Conservation (phyloP, 1,140 invertebrate genomes). For the Drosophila ficusphila region DNA sequence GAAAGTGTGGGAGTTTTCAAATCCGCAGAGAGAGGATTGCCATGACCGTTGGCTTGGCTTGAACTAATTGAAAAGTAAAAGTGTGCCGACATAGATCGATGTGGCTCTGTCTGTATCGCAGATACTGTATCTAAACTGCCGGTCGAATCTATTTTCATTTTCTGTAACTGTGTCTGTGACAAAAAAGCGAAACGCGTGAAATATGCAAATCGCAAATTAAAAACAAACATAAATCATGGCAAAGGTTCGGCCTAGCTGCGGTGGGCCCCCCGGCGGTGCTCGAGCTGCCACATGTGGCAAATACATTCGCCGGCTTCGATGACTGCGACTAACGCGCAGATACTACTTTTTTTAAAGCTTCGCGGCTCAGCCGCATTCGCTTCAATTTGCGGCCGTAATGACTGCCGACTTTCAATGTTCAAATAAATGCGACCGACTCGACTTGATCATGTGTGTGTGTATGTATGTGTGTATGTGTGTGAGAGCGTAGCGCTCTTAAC, state of each 20-base stretch:
- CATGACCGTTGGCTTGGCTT: conserved; percentile 42
- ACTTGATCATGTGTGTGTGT: conserved; percentile 10
- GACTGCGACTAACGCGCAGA: conserved; percentile 61
- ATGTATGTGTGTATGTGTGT: no score
- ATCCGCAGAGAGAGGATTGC: conserved; percentile 22
- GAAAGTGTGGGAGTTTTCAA: conserved; percentile 17
- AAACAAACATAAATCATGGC: conserved; percentile 74
- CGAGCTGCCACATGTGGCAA: conserved; percentile 71
- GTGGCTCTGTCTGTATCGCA: conserved; percentile 31
- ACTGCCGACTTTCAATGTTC: conserved; percentile 80
- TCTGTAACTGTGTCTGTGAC: conserved; percentile 53
- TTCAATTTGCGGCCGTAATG: conserved; percentile 75
- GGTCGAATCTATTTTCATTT: conserved; percentile 27
- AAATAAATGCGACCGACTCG: conserved; percentile 75
- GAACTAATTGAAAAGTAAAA: conserved; percentile 77
- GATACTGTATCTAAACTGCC: conserved; percentile 40
- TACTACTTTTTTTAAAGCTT: conserved; percentile 27
- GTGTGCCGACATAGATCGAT: conserved; percentile 75
- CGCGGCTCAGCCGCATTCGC: conserved; percentile 57
- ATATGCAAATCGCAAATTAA: conserved; percentile 78
- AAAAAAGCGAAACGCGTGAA: conserved; percentile 76
- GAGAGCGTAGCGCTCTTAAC: conserved; percentile 61
- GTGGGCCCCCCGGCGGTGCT: conserved; percentile 10
- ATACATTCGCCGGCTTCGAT: conserved; percentile 26
- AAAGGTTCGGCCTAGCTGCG: conserved; percentile 23